Percentiles rank a stretch among this genome's conserved stretches.
Conservation (phyloP, 1,140 invertebrate species). For the Bombyx mori region DNA sequence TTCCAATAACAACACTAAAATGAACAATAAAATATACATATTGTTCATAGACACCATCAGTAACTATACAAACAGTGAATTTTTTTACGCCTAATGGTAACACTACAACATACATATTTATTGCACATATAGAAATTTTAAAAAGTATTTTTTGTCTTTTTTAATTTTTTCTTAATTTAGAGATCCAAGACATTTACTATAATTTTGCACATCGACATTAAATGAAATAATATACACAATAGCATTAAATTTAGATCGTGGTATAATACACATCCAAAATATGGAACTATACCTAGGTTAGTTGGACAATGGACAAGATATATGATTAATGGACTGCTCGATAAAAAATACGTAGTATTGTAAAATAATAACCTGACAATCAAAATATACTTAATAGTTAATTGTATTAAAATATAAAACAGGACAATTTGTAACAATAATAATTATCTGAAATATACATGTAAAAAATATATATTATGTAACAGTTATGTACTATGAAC, state of each 20-base stretch:
- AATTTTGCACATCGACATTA: slow-evolving; percentile 69
- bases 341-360: slow-evolving; percentile 32
- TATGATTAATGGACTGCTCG: slow-evolving; percentile 56
- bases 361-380: slow-evolving; percentile 52
- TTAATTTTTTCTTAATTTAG: slow-evolving; percentile 58
- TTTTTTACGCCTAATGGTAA: slow-evolving; percentile 68
- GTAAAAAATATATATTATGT: slow-evolving; percentile 68
- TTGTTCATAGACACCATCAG: slow-evolving; percentile 27
- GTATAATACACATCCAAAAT: slow-evolving; percentile 68
- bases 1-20: slow-evolving; percentile 42
- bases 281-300: slow-evolving; percentile 67
- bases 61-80: slow-evolving; percentile 51
- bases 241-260: slow-evolving; percentile 64
- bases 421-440: slow-evolving; percentile 61
- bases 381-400: slow-evolving; percentile 40
- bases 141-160: slow-evolving; percentile 69
- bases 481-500: slow-evolving; percentile 53
- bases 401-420: slow-evolving; percentile 62
- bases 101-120: slow-evolving; percentile 73
- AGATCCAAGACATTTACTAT: slow-evolving; percentile 71
- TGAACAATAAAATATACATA: slow-evolving; percentile 34
- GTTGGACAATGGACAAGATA: slow-evolving; percentile 66
- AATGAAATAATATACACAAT: slow-evolving; percentile 69
- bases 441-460: slow-evolving; percentile 67
- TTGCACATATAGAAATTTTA: slow-evolving; percentile 72